These are phyloP conservation scores for Lasioglossum figueresi DNA, from an alignment of 2,888 invertebrate species.

Conservation along the genomic window DNA sequence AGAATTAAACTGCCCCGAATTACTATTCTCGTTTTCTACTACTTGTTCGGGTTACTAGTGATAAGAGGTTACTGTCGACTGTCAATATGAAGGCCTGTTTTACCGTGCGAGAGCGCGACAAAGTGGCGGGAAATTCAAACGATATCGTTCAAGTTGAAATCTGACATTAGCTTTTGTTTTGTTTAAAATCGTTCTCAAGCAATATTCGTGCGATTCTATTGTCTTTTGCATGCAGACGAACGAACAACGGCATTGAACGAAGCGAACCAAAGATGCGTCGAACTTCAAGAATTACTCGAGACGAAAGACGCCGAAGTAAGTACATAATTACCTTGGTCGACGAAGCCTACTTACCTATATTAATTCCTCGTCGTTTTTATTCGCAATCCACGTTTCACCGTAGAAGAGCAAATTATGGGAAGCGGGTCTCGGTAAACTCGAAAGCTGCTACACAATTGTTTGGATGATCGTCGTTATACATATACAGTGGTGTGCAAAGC, in stretches of 20 bases:
- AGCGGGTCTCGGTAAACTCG: neutral
- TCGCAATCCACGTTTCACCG: neutral
- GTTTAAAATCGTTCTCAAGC: neutral
- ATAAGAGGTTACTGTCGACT: conserved; percentile 73
- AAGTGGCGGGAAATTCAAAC: conserved; percentile 53
- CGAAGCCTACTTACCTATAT: neutral
- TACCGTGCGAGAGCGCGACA: conserved; percentile 70
- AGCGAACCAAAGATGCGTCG: conserved; percentile 78
- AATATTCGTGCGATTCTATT: neutral
- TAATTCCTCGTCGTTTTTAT: neutral
- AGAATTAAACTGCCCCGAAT: conserved; percentile 11
- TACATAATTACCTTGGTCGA: conserved; percentile 18
- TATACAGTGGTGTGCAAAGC: too few relatives aligned
- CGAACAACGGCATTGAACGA: conserved; percentile 77
- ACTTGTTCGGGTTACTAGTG: neutral
- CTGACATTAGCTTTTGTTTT: neutral
- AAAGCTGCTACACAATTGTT: neutral
- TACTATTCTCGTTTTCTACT: neutral
- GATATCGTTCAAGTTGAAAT: neutral
- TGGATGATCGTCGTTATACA: neutral
- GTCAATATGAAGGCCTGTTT: conserved; percentile 80
- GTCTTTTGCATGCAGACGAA: conserved; percentile 73
- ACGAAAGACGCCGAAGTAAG: conserved; percentile 81
- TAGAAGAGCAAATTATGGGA: neutral
- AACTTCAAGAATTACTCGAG: conserved; percentile 80